Evolutionary conservation across 2,888 invertebrate genomes (phyloP).

Genomic region (Margaritifera margaritifera): DNA sequence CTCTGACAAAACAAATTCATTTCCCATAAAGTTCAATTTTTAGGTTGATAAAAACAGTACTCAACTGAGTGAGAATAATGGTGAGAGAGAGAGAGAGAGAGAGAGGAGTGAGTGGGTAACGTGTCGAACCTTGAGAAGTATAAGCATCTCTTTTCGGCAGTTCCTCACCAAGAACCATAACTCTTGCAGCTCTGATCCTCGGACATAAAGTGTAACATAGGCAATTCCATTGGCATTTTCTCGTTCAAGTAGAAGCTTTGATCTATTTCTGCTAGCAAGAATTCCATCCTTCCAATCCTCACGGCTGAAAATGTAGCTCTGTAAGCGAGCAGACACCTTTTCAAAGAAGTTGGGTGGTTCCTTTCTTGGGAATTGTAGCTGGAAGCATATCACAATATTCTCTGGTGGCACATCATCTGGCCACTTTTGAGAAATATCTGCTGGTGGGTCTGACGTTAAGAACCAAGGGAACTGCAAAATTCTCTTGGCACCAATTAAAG

Average conservation of each 20-base stretch:
- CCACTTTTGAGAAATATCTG: slow-evolving; percentile 49
- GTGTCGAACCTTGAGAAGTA: too few relatives aligned
- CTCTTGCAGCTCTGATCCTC: slow-evolving; percentile 61
- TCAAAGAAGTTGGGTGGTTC: slow-evolving; percentile 65
- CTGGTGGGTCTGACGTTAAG: slow-evolving; percentile 46
- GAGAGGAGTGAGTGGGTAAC: too few relatives aligned
- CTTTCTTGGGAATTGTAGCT: slow-evolving; percentile 53
- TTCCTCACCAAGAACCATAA: slow-evolving; percentile 57
- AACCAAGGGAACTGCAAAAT: slow-evolving; percentile 67
- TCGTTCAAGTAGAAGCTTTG: slow-evolving; percentile 47
- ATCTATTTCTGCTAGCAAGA: slow-evolving; percentile 51
- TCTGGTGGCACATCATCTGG: slow-evolving; percentile 42
- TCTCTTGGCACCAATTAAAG: slow-evolving; percentile 42
- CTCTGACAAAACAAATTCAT: too few relatives aligned
- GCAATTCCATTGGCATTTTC: slow-evolving; percentile 37
- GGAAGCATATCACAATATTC: slow-evolving; percentile 43
- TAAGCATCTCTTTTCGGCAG: slow-evolving; percentile 47
- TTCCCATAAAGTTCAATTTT: too few relatives aligned
- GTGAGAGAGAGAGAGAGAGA: too few relatives aligned
- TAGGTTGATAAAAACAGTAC: too few relatives aligned
- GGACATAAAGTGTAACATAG: slow-evolving; percentile 48
- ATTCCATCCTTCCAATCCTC: slow-evolving; percentile 64
- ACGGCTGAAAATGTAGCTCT: slow-evolving; percentile 50
- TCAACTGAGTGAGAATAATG: too few relatives aligned
- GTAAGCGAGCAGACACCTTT: slow-evolving; percentile 60